These are phyloP conservation scores for Fulmarus glacialis DNA, from an alignment of 2,113 vertebrate genomes.

Conservation along the genomic window DNA sequence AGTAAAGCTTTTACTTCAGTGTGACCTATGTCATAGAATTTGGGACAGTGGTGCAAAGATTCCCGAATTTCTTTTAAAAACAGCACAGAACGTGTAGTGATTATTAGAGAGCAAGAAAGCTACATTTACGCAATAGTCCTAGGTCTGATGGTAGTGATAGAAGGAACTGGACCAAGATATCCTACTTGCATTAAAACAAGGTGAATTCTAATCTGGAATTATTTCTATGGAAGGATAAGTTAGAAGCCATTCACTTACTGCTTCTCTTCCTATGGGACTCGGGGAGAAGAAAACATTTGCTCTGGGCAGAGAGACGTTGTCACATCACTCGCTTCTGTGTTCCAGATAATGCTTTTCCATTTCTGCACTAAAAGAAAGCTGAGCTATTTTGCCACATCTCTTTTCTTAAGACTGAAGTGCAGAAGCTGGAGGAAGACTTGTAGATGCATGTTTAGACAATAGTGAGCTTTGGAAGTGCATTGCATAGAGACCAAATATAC, in stretches of 20 bases:
- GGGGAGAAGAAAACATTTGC: background rate
- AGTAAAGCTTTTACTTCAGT: background rate
- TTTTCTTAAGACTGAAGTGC: slow-evolving; percentile 48
- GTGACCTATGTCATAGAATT: background rate
- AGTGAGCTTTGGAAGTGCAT: slow-evolving; percentile 42
- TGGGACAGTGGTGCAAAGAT: background rate
- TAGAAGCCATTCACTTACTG: background rate
- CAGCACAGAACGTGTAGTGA: background rate
- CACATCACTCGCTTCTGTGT: background rate
- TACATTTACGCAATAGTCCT: background rate
- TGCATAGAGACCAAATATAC: slow-evolving; percentile 56
- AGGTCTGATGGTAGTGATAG: background rate
- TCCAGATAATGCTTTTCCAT: background rate
- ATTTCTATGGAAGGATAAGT: background rate
- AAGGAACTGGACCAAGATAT: background rate
- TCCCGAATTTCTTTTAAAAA: background rate
- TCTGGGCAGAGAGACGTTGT: background rate
- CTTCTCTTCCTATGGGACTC: background rate
- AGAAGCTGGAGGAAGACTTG: slow-evolving; percentile 71
- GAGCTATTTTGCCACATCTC: background rate
- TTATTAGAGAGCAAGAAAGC: background rate
- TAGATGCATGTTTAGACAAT: slow-evolving; percentile 41
- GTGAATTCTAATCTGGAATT: background rate
- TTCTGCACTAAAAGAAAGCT: background rate
- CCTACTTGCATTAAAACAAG: background rate